A percentile compares a stretch with the other conserved stretches of the same genome.
These are phyloP conservation scores for Tupiocoris notatus DNA, from an alignment of 2,888 invertebrate genomes.

Conservation along the genomic window DNA sequence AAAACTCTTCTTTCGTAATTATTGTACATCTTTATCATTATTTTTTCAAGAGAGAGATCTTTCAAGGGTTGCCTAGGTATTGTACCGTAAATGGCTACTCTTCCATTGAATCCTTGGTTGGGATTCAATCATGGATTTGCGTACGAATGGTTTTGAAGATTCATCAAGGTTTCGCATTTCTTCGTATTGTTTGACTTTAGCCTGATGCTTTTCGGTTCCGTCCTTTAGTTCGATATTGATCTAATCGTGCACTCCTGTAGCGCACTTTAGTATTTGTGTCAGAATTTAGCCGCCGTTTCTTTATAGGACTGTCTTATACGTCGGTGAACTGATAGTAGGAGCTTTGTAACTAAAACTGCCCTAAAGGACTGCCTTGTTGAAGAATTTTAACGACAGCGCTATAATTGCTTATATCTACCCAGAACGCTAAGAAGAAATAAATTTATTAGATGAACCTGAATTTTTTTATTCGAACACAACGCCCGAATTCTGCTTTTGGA, in stretches of 20 bases:
- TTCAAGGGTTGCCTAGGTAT: no score
- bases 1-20: no score
- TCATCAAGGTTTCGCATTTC: neutral
- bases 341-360: slow-evolving; percentile 34
- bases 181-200: no score
- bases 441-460: neutral
- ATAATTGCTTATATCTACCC: neutral
- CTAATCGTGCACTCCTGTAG: no score
- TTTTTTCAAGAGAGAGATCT: no score
- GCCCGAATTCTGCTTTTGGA: no score
- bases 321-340: slow-evolving; percentile 21
- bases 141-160: slow-evolving; percentile 22
- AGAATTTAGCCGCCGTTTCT: slow-evolving; percentile 4
- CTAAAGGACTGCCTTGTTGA: slow-evolving; percentile 17
- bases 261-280: no score
- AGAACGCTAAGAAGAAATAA: neutral
- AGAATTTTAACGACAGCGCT: neutral
- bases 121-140: slow-evolving; percentile 30
- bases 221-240: no score
- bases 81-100: slow-evolving; percentile 6
- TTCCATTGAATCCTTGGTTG: slow-evolving; percentile 35
- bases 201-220: no score
- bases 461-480: no score
- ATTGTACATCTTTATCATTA: no score
- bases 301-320: neutral